Evolutionary conservation across 2,888 invertebrate species (phyloP), one percentile per base, ranked within the genome.

Genomic region (Pyrgus malvae): DNA sequence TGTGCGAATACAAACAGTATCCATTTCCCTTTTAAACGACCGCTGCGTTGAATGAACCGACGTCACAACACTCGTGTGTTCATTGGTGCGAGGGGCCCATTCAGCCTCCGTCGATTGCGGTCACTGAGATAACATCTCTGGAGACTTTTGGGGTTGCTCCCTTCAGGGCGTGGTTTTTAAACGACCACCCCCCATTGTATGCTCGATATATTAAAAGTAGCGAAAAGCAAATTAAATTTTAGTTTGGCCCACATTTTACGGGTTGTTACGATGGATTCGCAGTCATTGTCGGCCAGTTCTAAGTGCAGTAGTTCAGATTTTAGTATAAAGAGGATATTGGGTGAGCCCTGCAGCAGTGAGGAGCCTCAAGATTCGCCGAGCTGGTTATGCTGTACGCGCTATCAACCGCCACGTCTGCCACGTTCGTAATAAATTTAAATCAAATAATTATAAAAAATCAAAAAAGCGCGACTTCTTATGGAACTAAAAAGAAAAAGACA

Each of bases 381-480:
- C 46, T 95, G 95, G 95, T 76, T 95, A 61, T 92, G 92, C 61
- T 95, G 94, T 67, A 94, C 95, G 2, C 88, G 95, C 58, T 95
- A 95, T 68, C 92, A 92, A 62, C 95, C 95, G 1, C 95, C 95
- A 0, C 93, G 93, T 67, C 74, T 95, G 42, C 93, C 93, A 68
- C 91, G 94, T 92, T 90, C 93, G 92, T 53, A 37, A 80, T 6
- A 7, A 14, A 19, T 50, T 56, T 31, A 12, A 35, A 16, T 21
- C 6, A 3, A 21, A 4, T 4, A 4, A 21, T 21, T 21, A 21
- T 21, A 4, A 4, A 21, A 21, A 6, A 21, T 21, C 3, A 21
- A 21, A 21, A 21, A 4, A 21, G 6, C 21, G 6, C 21, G 6
- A 21, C 21, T 21, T 21, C 6, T 21, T 21, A 6, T 3, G 21